A percentile compares a stretch with the other conserved stretches of the same genome.
Evolutionary conservation across 2,113 vertebrate genomes (phyloP).

Genomic region (Ctenodactylus gundi): DNA sequence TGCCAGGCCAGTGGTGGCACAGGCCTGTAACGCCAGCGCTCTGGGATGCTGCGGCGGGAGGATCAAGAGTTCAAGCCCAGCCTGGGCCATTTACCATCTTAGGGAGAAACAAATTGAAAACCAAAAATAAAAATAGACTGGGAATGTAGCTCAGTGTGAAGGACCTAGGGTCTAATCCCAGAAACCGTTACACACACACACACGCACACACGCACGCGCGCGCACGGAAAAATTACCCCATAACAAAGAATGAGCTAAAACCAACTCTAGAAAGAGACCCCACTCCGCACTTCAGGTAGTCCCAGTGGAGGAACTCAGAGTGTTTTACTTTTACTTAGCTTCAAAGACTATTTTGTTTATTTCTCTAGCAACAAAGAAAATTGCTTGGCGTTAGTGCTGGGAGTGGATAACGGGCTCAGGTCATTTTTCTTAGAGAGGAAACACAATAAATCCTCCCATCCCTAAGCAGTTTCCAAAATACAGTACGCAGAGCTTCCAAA

Average conservation of each 20-base stretch:
- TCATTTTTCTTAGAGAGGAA: constrained; percentile 57
- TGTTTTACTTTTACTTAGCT: not conserved
- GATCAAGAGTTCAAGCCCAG: too few relatives aligned
- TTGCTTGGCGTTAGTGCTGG: constrained; percentile 1
- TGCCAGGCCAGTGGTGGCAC: too few relatives aligned
- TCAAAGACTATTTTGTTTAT: constrained; percentile 34
- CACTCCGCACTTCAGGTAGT: not conserved
- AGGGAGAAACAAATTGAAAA: too few relatives aligned
- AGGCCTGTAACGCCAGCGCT: too few relatives aligned
- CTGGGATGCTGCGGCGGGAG: too few relatives aligned
- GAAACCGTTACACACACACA: too few relatives aligned
- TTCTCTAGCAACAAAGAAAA: constrained; percentile 44
- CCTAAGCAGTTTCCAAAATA: constrained; percentile 58
- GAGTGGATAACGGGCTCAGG: not conserved
- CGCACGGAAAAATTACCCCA: not conserved
- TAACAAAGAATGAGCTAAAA: not conserved
- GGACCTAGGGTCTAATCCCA: too few relatives aligned
- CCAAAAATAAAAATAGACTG: too few relatives aligned
- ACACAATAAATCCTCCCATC: constrained; percentile 49
- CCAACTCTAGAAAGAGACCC: not conserved
- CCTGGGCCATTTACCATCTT: too few relatives aligned
- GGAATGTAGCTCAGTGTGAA: too few relatives aligned
- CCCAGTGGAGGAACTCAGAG: not conserved
- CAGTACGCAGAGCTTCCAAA: not conserved
- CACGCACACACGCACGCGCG: too few relatives aligned